Evolutionary conservation across 1,140 invertebrate species (phyloP).

Genomic region (Drosophila equinoxialis): DNA sequence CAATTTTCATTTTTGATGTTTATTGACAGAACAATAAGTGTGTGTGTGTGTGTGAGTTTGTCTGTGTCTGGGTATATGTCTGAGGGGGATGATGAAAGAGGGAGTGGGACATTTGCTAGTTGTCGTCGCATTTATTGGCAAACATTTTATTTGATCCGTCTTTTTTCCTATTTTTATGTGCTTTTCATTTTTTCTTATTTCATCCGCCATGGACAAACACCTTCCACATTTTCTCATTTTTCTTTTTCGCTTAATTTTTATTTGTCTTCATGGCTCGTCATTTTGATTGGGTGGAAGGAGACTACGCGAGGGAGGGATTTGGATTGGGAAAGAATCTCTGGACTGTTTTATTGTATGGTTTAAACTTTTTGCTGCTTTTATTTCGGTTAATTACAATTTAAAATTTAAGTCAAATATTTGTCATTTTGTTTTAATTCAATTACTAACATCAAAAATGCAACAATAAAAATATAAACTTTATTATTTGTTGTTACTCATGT

Average conservation of each 20-base stretch:
- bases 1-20: conserved; percentile 82
- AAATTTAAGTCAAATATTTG: conserved; percentile 64
- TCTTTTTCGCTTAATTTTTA: conserved; percentile 66
- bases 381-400: conserved; percentile 44
- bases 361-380: conserved; percentile 31
- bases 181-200: conserved; percentile 5
- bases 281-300: conserved; percentile 61
- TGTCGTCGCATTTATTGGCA: conserved; percentile 54
- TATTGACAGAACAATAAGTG: conserved; percentile 65
- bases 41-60: background rate
- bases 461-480: conserved; percentile 11
- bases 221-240: conserved; percentile 39
- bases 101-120: conserved; percentile 37
- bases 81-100: background rate
- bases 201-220: conserved; percentile 44
- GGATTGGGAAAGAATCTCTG: background rate
- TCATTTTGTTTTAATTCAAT: conserved; percentile 51
- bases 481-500: conserved; percentile 25
- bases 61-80: too few relatives aligned
- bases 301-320: background rate
- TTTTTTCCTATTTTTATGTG: background rate
- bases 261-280: conserved; percentile 40
- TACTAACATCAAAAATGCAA: conserved; percentile 32
- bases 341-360: conserved; percentile 72
- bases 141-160: conserved; percentile 41